Evolutionary conservation across 1,140 invertebrate species (phyloP).

Genomic region (Penaeus indicus): DNA sequence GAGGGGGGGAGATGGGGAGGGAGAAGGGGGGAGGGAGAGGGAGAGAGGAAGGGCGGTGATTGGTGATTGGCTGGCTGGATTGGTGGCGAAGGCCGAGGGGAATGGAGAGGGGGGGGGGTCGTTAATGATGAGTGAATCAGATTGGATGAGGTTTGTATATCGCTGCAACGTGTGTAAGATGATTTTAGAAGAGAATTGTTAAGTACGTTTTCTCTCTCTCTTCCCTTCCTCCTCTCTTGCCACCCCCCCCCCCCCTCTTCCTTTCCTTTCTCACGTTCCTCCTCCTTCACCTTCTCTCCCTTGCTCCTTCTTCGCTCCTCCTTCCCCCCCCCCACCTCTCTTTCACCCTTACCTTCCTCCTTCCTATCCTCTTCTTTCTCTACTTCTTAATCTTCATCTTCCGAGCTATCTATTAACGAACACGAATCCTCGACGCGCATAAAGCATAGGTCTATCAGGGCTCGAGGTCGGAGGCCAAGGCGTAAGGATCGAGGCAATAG

Average conservation of each 20-base stretch:
- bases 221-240: background rate
- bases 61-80: background rate
- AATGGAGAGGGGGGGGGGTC: background rate
- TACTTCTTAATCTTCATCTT: no score
- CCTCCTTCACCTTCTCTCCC: background rate
- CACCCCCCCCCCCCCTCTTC: background rate
- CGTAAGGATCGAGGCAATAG: background rate
- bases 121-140: constrained; percentile 4
- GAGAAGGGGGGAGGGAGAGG: background rate
- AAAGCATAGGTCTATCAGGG: no score
- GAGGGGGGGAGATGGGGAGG: background rate
- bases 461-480: no score
- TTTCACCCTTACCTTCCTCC: background rate
- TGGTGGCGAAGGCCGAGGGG: background rate
- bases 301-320: background rate
- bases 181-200: no score
- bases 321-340: background rate
- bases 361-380: no score
- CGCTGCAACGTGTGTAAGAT: no score
- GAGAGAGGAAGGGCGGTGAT: background rate
- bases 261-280: background rate
- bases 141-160: constrained; percentile 3
- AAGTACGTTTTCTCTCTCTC: background rate
- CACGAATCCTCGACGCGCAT: no score
- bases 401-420: no score